Conservation (phyloP, 2,797 vertebrate genomes). For the Acanthiza pusilla region DNA sequence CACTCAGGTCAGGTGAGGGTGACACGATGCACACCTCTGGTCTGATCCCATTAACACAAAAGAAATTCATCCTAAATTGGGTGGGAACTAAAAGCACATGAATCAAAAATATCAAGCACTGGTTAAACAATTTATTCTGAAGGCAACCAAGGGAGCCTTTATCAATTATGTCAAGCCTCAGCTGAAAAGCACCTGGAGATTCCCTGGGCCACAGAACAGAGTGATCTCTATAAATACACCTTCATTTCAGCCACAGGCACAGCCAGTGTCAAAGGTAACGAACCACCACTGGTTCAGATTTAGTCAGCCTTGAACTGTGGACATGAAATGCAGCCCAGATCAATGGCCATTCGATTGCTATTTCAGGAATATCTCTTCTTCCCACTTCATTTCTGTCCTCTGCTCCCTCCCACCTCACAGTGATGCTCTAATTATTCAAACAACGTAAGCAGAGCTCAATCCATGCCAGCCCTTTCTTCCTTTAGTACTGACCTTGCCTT, state of each 20-base stretch:
- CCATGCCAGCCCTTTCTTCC: constrained; percentile 47
- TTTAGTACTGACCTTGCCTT: constrained; percentile 49
- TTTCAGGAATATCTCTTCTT: constrained; percentile 11
- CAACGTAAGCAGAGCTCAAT: constrained; percentile 15
- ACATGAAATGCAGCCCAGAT: background rate
- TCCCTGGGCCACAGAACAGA: background rate
- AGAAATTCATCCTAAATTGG: background rate
- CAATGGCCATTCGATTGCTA: background rate
- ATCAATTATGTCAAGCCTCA: background rate
- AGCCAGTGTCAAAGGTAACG: background rate
- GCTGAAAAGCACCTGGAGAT: background rate
- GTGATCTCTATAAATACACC: background rate
- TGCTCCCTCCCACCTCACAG: constrained; percentile 23
- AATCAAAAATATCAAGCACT: background rate
- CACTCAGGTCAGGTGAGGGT: background rate
- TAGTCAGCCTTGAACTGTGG: background rate
- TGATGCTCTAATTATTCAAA: constrained; percentile 54
- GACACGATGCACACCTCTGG: accelerated
- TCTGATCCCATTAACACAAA: background rate
- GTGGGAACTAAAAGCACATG: background rate
- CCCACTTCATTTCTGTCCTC: background rate
- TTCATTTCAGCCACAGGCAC: background rate
- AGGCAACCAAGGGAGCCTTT: background rate
- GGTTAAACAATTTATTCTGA: background rate
- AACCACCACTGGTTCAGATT: background rate